Evolutionary conservation across 2,113 vertebrate genomes (phyloP).

Genomic region (Bostrychus sinensis): DNA sequence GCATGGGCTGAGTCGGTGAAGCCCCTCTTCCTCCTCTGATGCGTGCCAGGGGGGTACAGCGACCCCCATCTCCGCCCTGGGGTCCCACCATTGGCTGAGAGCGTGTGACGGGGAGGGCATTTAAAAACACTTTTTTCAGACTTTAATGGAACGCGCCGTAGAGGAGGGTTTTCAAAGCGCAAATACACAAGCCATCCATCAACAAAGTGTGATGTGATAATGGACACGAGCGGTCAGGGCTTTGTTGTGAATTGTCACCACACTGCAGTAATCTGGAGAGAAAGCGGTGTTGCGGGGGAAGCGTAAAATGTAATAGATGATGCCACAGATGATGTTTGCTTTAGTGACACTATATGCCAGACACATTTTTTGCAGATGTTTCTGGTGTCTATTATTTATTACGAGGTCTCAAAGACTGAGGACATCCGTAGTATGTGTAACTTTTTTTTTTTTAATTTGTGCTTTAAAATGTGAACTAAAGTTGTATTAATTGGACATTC

Average conservation of each 20-base stretch:
- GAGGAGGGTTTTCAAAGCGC: neutral
- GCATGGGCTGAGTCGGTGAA: slow-evolving; percentile 51
- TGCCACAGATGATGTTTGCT: too few species aligned
- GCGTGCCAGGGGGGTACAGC: slow-evolving; percentile 18
- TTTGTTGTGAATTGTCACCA: slow-evolving; percentile 12
- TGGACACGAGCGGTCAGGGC: slow-evolving; percentile 9
- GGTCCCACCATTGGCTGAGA: slow-evolving; percentile 70
- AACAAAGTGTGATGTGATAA: slow-evolving; percentile 8
- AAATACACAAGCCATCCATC: neutral
- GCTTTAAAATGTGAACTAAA: too few species aligned
- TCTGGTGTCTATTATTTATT: too few species aligned
- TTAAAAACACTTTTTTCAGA: slow-evolving; percentile 42
- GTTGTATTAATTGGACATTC: too few species aligned
- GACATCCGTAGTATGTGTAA: too few species aligned
- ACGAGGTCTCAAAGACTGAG: too few species aligned
- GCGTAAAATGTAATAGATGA: too few species aligned
- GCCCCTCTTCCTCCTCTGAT: slow-evolving; percentile 52
- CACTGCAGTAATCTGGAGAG: slow-evolving; percentile 5
- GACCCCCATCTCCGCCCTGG: slow-evolving; percentile 45
- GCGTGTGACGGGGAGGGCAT: slow-evolving; percentile 40
- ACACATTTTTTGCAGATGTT: too few species aligned
- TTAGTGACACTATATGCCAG: too few species aligned
- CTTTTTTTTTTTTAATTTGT: too few species aligned
- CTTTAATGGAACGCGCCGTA: slow-evolving; percentile 28
- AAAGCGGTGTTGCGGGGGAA: neutral